Evolutionary conservation across 1,140 invertebrate genomes (phyloP).

Genomic region (Gryon sp.): DNA sequence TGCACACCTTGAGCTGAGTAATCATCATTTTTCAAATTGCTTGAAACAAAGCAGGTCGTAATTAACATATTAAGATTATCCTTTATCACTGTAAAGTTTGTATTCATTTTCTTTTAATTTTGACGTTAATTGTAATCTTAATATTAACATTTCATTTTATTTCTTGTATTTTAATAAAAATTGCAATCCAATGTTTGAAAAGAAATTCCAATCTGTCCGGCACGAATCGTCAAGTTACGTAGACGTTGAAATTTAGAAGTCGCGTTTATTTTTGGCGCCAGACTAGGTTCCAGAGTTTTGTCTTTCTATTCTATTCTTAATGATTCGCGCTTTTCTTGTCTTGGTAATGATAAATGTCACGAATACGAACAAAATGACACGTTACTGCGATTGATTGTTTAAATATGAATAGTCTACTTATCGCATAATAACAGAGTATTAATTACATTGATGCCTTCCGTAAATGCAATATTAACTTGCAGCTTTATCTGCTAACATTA

Average conservation of each 20-base stretch:
- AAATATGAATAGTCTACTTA: constrained; percentile 1
- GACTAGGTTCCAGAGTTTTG: neutral
- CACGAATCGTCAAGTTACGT: too few species aligned
- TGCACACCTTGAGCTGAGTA: constrained; percentile 44
- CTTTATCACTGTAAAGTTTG: neutral
- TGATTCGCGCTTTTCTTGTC: constrained; percentile 1
- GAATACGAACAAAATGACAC: neutral
- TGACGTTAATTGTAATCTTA: too few species aligned
- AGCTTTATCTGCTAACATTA: neutral
- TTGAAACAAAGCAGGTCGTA: constrained; percentile 18
- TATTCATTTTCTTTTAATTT: neutral
- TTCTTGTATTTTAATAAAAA: too few species aligned
- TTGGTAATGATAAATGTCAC: neutral
- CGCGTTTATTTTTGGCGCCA: constrained; percentile 5
- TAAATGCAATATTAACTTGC: constrained; percentile 3
- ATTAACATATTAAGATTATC: constrained; percentile 39
- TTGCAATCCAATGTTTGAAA: neutral
- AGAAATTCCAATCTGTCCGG: too few species aligned
- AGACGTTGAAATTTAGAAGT: constrained; percentile 2
- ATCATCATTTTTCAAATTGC: constrained; percentile 38
- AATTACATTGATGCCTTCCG: constrained; percentile 3
- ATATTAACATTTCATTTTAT: too few species aligned
- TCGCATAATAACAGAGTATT: constrained; percentile 3
- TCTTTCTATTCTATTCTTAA: neutral
- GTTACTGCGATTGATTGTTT: neutral